Evolutionary conservation across 2,797 vertebrate species (phyloP), one percentile per base, ranked within the genome.

Genomic region (Melanotaenia parkinsoni): DNA sequence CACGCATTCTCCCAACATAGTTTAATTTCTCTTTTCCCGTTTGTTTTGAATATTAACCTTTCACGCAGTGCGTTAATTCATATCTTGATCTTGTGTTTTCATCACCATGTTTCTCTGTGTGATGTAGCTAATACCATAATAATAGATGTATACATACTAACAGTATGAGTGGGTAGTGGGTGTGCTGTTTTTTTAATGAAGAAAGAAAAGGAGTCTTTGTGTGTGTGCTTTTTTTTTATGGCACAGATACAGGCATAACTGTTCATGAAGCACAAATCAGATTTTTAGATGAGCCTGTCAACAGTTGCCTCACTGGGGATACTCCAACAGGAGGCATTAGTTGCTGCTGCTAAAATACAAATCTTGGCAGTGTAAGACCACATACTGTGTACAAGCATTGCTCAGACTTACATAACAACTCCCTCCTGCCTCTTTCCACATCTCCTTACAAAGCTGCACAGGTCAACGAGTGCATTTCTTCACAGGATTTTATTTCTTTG

Each of bases 351-450:
- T 80, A 58, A 80, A 90, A 85, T 74, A 88, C 85, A 85, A 84
- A 84, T 86, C 70, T 80, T 79, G 78, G 85, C 81, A 69, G 69
- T 24, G 57, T 30, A 43, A 70, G 53, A 63, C 56, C 58, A 64
- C 78, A 67, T 66, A 65, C 58, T 56, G 80, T 75, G 80, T 35
- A 67, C 74, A 65, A 85, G 72, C 70, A 33, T 10, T 28, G 74
- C 81, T 84, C 58, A 40, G 68, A n/a, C 78, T 90, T 91, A 81
- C 58, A 1, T 91, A 91, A 91, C 76, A 35, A 74, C 79, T 74
- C 79, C 54, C 80, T 81, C 78, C 26, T 85, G 72, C 76, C 51
- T 83, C 72, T 61, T 72, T 50, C 61, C 54, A 28, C 59, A 80
- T 82, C 81, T 75, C 60, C 43, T 74, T 80, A 65, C 60, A 65